These are phyloP conservation scores for Bufo gargarizans DNA, from an alignment of 2,113 vertebrate genomes.

Conservation along the genomic window DNA sequence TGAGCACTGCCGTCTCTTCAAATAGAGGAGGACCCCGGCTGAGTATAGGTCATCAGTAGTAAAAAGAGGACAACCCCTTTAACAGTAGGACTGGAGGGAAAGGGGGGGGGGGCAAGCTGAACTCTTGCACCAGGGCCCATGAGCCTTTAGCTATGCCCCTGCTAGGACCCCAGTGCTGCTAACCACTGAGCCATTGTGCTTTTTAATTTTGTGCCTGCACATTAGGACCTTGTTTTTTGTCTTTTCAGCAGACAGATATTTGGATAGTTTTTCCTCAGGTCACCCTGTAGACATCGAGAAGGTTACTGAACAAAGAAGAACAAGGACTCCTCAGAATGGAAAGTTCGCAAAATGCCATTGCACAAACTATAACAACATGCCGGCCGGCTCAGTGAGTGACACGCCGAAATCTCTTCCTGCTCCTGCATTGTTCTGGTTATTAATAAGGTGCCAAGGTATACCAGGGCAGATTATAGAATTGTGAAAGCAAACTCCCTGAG, in stretches of 20 bases:
- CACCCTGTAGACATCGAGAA: neutral
- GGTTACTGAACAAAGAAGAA: constrained; percentile 7
- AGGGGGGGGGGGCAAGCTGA: too few species aligned
- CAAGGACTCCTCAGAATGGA: neutral
- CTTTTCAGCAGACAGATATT: neutral
- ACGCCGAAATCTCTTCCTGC: neutral
- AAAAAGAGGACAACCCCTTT: too few species aligned
- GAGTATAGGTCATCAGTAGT: too few species aligned
- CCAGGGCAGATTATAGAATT: constrained; percentile 24
- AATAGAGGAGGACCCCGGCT: too few species aligned
- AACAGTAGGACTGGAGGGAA: too few species aligned
- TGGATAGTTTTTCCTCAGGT: neutral
- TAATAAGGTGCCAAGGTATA: constrained; percentile 27
- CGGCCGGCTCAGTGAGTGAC: neutral
- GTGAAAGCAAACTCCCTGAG: neutral
- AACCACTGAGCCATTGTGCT: too few species aligned
- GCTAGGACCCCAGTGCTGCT: too few species aligned
- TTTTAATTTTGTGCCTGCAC: too few species aligned
- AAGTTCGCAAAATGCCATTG: constrained; percentile 8
- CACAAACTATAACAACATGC: neutral
- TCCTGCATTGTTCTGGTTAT: constrained; percentile 17
- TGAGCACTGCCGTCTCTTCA: too few species aligned
- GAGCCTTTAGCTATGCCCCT: too few species aligned
- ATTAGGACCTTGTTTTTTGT: too few species aligned
- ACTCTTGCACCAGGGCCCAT: too few species aligned